Percentiles rank a stretch among this genome's conserved stretches.
Evolutionary conservation across 1,140 invertebrate genomes (phyloP).

Genomic region (Ruditapes philippinarum): DNA sequence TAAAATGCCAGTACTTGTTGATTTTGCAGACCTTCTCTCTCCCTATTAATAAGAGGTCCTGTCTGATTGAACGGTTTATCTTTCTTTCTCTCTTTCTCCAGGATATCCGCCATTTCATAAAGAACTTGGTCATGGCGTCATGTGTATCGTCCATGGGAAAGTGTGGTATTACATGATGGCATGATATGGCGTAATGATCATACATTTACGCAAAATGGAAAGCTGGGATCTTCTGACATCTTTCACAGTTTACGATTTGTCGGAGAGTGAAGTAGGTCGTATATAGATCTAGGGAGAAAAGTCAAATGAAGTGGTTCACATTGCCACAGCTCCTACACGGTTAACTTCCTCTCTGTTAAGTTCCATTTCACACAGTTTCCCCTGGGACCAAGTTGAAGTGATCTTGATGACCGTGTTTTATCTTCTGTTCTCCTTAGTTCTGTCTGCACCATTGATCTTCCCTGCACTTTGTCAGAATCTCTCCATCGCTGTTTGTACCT

Average conservation of each 20-base stretch:
- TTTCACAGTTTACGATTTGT: not conserved
- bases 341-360: conserved; percentile 27
- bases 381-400: conserved; percentile 1
- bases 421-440: not conserved
- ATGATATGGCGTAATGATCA: not conserved
- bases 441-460: no score
- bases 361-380: not conserved
- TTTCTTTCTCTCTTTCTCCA: not conserved
- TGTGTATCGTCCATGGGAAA: not conserved
- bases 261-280: conserved; percentile 22
- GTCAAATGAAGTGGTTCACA: conserved; percentile 36
- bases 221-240: conserved; percentile 37
- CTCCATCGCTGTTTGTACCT: not conserved
- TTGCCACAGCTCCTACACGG: conserved; percentile 54
- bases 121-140: not conserved
- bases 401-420: not conserved
- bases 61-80: not conserved
- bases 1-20: conserved; percentile 4
- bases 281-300: conserved; percentile 47
- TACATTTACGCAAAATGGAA: not conserved
- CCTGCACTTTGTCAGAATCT: not conserved
- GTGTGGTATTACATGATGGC: not conserved
- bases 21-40: not conserved
- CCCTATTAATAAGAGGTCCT: conserved; percentile 1
- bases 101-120: conserved; percentile 1